Evolutionary conservation across 2,888 invertebrate genomes (phyloP), one percentile per base, ranked within the genome.

Genomic region (Drosophila stalkeri): DNA sequence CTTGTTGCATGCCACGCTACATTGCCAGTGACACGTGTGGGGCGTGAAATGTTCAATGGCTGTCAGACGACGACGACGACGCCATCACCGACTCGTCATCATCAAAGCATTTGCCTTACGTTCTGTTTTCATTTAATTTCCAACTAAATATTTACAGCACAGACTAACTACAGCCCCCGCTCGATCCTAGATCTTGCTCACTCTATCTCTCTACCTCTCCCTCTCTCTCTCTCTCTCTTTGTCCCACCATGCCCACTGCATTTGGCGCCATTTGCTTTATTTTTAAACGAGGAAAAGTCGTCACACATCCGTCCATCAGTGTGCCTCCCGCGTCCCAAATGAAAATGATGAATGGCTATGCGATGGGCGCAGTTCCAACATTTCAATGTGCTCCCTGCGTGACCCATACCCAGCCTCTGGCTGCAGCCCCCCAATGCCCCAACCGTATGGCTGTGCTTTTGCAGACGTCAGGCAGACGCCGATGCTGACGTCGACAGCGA

Each of bases 221-320:
- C 20, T 18, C 23, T 3, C 35, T 8, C 9, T 7, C 31, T 14
- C 31, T 3, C 49, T 16, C 12, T 3, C 33, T 20, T 18, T 18
- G 3, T 9, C 18, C 0, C 3, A n/a, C 55, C 70, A 23, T 27
- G 9, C 55, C 56, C 78, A 75, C 75, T 77, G 77, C 84, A 82
- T 75, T 82, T 88, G 89, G 90, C 89, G 89, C 89, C 89, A 77
- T 86, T 75, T 73, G 79, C 72, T 80, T 80, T 76, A 72, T 90
- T 84, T 86, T 80, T 79, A 79, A 83, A 80, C 84, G 80, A 79
- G 82, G 78, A 82, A 82, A 87, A 86, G 77, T 88, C 88, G 86
- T 77, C 76, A 80, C 84, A 82, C 80, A 84, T 86, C 89, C 86
- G 86, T 89, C 89, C 86, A 89, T 86, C 85, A 89, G 80, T 39